A percentile compares a stretch with the other conserved stretches of the same genome.
Evolutionary conservation across 1,140 invertebrate species (phyloP).

Genomic region (Myzus persicae): DNA sequence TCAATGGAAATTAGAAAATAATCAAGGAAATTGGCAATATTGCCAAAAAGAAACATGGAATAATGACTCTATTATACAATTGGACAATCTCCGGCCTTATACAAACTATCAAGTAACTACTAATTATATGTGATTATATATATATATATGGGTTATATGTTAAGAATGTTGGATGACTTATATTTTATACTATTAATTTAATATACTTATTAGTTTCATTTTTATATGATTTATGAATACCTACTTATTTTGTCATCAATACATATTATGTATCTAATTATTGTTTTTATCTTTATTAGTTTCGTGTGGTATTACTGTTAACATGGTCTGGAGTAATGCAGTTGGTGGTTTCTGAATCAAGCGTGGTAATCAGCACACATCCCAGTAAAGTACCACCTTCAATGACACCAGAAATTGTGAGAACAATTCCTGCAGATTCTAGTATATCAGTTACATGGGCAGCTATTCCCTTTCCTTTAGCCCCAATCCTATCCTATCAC

Average conservation of each 20-base stretch:
- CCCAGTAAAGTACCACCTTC: slow-evolving; percentile 74
- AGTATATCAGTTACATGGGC: slow-evolving; percentile 85
- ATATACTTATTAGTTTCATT: too few relatives aligned
- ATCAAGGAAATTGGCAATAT: slow-evolving; percentile 76
- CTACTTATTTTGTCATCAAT: not conserved
- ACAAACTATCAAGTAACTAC: slow-evolving; percentile 83
- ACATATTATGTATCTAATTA: slow-evolving; percentile 8
- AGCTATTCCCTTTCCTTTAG: slow-evolving; percentile 85
- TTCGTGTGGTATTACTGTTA: slow-evolving; percentile 75
- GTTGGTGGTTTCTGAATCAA: slow-evolving; percentile 78
- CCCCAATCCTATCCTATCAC: slow-evolving; percentile 84
- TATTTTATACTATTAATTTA: not conserved
- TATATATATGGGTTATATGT: not conserved
- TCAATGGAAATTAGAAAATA: slow-evolving; percentile 78
- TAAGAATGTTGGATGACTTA: not conserved
- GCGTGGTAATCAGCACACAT: slow-evolving; percentile 81
- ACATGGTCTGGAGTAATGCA: slow-evolving; percentile 70
- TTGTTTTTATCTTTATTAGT: slow-evolving; percentile 69
- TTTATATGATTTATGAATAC: too few relatives aligned
- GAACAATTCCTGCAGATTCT: slow-evolving; percentile 82
- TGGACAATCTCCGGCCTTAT: slow-evolving; percentile 83
- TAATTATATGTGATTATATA: slow-evolving; percentile 18
- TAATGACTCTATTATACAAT: slow-evolving; percentile 71
- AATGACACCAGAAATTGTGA: slow-evolving; percentile 76
- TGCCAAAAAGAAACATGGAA: slow-evolving; percentile 75